These are phyloP conservation scores for Sebastes cheni DNA, from an alignment of 2,797 vertebrate species.

Conservation along the genomic window DNA sequence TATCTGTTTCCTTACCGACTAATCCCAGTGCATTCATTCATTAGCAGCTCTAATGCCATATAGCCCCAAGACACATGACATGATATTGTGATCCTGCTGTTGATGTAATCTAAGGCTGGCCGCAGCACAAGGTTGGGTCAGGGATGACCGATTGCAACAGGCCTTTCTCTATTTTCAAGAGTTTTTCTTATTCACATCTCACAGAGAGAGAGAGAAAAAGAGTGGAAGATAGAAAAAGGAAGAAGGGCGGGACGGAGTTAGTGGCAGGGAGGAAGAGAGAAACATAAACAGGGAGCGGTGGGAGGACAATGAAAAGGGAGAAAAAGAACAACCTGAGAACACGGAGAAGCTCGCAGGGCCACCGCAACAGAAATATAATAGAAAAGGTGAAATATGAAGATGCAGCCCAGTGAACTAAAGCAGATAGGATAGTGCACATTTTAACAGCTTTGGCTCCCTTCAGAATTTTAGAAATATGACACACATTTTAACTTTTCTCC, in stretches of 20 bases:
- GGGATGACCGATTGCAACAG: conserved; percentile 41
- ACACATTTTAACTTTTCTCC: conserved; percentile 48
- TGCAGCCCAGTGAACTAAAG: conserved; percentile 66
- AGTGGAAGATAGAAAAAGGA: neutral
- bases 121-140: conserved; percentile 1
- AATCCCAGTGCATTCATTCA: conserved; percentile 83
- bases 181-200: neutral
- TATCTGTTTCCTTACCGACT: conserved; percentile 40
- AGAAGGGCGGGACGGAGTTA: neutral
- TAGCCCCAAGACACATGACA: conserved; percentile 33
- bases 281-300: conserved; percentile 32
- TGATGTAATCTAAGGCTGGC: conserved; percentile 34
- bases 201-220: neutral
- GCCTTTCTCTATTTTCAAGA: conserved; percentile 24
- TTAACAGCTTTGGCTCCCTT: conserved; percentile 50
- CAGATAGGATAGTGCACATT: conserved; percentile 53
- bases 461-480: conserved; percentile 44
- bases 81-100: conserved; percentile 38
- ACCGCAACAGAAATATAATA: conserved; percentile 51
- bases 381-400: conserved; percentile 66
- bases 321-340: conserved; percentile 39
- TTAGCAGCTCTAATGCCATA: conserved; percentile 78
- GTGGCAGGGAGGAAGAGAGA: conserved; percentile 5
- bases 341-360: conserved; percentile 39
- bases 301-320: conserved; percentile 24